Evolutionary conservation across 2,888 invertebrate species (phyloP), one percentile per base, ranked within the genome.

Genomic region (Gasteruption jaculator): DNA sequence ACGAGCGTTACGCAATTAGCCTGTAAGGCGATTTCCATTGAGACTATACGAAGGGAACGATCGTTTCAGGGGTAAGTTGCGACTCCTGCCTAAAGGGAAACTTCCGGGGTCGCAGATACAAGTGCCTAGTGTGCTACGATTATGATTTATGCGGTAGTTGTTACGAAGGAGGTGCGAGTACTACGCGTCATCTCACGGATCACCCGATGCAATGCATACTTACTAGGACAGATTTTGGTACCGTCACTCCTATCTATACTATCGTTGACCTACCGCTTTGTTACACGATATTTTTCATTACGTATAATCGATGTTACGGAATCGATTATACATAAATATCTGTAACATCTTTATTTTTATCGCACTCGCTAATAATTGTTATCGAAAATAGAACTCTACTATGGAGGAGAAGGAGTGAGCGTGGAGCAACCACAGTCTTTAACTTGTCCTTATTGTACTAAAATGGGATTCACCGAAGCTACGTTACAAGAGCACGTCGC

Each of bases 171-270:
- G 91, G 91, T 63, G 89, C 89, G 53, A 89, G 87, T 51, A 90
- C 89, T 60, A 89, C 91, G 56, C 83, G 92, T 63, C 97, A 99
- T 74, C 86, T 90, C 57, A 86, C 88, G 61, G 93, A 94, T 74
- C 97, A 99, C 77, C 93, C 97, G 45, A 93, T 99, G 91, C 97
- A 99, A 78, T 96, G 96, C 74, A 95, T 97, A 65, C 82, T 97
- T 68, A 95, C 96, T 58, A 82, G 93, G 74, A 83, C 90, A 73
- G 97, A 97, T 77, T 94, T 91, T 80, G 95, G 90, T 90, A 74
- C 78, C 41, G 6, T 20, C n/a, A n/a, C n/a, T 29, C 30, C 24
- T 24, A 7, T 24, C 24, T 7, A 24, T 7, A 7, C 24, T 7
- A n/a, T 24, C 8, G 7, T 18, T n/a, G 8, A 10, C 18, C 35